A percentile compares a stretch with the other conserved stretches of the same genome.
phyloP scores from a whole-genome alignment of 2,113 vertebrate species.

The Ochotona princeps region DNA sequence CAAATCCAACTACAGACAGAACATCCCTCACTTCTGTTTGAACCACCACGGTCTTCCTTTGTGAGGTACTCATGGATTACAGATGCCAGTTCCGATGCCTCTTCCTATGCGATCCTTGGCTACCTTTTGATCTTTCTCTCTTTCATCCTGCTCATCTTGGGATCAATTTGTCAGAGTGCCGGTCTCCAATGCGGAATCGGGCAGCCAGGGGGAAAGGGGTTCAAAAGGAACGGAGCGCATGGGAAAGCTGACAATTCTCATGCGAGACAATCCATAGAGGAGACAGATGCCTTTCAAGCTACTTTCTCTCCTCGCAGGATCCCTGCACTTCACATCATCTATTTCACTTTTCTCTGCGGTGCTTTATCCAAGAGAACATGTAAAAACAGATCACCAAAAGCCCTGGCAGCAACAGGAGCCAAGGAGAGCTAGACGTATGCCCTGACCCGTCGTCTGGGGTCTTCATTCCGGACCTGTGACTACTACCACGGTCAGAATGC shows the following conservation, averaged over 20 bases:
- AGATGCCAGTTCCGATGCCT: conserved; percentile 15
- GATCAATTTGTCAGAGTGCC: conserved; percentile 51
- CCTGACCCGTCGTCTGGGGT: neutral
- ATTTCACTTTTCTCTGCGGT: neutral
- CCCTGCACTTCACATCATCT: neutral
- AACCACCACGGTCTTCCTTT: conserved; percentile 6
- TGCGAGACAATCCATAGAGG: neutral
- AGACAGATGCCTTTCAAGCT: neutral
- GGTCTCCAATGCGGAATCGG: neutral
- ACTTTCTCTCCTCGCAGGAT: neutral
- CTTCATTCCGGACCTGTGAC: neutral
- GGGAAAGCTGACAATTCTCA: neutral
- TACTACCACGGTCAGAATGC: neutral
- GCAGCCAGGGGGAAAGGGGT: neutral
- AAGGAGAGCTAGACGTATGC: neutral
- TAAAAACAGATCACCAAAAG: neutral
- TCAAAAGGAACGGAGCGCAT: neutral
- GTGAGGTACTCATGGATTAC: neutral
- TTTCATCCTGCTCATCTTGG: conserved; percentile 56
- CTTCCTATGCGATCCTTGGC: neutral
- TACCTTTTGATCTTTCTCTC: conserved; percentile 65
- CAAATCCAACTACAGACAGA: neutral
- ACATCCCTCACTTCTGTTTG: neutral
- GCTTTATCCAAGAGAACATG: neutral
- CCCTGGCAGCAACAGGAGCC: neutral